Evolutionary conservation across 2,797 vertebrate species (phyloP).

Genomic region (Gila robusta): DNA sequence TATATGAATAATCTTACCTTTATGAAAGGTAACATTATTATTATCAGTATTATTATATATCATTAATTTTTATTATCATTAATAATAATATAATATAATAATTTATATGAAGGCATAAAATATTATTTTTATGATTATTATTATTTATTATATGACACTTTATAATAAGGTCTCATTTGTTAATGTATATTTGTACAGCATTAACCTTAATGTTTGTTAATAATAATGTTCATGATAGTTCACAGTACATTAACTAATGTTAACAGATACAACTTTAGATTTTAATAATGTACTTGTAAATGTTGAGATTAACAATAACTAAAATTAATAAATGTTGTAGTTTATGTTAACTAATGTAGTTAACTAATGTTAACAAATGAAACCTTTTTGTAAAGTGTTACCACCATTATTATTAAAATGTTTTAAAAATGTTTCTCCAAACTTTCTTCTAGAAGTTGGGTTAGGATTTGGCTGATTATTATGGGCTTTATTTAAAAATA

Average conservation of each 20-base stretch:
- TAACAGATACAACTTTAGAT: background rate
- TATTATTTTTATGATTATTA: background rate
- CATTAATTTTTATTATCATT: background rate
- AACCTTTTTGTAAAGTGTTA: no score
- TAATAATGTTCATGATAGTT: background rate
- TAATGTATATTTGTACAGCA: background rate
- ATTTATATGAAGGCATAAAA: background rate
- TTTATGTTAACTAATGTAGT: background rate
- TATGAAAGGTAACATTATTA: background rate
- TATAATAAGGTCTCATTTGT: background rate
- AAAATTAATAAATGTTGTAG: no score
- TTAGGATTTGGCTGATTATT: background rate
- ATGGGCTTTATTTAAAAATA: background rate
- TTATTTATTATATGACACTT: background rate
- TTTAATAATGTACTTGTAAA: background rate
- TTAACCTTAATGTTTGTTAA: background rate
- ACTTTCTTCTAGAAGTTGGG: background rate
- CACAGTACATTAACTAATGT: no score
- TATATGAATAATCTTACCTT: background rate
- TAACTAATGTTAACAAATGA: no score
- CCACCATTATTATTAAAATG: no score
- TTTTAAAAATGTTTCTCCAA: no score
- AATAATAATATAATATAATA: background rate
- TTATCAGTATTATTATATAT: background rate
- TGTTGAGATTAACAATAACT: no score